Percentiles rank a stretch among this genome's conserved stretches.
Evolutionary conservation across 1,140 invertebrate genomes (phyloP).

Genomic region (Saccostrea glomerata): DNA sequence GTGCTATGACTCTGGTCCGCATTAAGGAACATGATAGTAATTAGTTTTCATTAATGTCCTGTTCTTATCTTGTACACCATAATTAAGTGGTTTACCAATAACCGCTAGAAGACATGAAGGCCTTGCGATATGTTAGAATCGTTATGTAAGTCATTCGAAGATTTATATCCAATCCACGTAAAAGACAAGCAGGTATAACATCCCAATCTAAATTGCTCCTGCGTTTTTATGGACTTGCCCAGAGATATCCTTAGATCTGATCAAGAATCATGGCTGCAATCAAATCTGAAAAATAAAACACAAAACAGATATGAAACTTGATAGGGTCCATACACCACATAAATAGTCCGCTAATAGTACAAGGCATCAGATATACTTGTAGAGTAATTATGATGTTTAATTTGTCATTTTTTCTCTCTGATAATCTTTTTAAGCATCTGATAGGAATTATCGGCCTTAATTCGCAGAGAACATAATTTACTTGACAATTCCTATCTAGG

Average conservation of each 20-base stretch:
- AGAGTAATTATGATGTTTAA: conserved; percentile 25
- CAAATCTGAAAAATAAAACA: not conserved
- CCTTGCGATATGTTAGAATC: not conserved
- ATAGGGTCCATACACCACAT: not conserved
- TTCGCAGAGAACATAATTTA: not conserved
- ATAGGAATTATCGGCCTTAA: conserved; percentile 9
- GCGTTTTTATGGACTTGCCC: conserved; percentile 13
- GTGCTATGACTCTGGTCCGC: not conserved
- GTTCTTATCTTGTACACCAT: not conserved
- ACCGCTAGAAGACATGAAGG: not conserved
- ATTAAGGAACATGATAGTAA: not conserved
- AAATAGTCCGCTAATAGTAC: conserved; percentile 10
- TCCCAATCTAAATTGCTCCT: not conserved
- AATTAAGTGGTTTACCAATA: conserved; percentile 25
- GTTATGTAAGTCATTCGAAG: conserved; percentile 30
- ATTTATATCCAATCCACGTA: conserved; percentile 2
- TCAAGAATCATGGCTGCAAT: not conserved
- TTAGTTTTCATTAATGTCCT: conserved; percentile 13
- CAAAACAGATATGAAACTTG: conserved; percentile 1
- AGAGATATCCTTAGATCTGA: not conserved
- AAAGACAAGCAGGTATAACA: not conserved
- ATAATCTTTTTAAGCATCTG: conserved; percentile 19
- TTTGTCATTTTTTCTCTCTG: conserved; percentile 1
- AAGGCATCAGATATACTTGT: not conserved
- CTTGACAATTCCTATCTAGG: not conserved